These are phyloP conservation scores for Tiaroga cobitis DNA, from an alignment of 2,797 vertebrate species.

Conservation along the genomic window DNA sequence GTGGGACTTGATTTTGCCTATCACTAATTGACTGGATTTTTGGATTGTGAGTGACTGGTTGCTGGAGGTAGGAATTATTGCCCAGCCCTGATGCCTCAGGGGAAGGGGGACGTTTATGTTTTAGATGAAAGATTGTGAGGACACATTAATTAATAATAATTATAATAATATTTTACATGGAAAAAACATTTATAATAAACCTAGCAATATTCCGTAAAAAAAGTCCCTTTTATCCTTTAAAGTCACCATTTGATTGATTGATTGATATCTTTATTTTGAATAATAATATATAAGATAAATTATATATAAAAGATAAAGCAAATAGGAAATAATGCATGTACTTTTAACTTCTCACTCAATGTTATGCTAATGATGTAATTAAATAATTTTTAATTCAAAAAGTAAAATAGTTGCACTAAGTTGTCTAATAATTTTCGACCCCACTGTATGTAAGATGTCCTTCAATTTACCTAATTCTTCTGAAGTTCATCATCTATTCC, in stretches of 20 bases:
- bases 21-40: neutral
- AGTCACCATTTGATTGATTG: neutral
- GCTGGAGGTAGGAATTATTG: neutral
- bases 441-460: constrained; percentile 6
- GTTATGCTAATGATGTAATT: neutral
- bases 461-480: constrained; percentile 33
- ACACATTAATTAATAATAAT: neutral
- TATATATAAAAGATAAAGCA: neutral
- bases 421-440: neutral
- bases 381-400: neutral
- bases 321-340: neutral
- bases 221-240: neutral
- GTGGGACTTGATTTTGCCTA: no score
- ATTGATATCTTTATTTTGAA: no score
- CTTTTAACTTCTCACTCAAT: neutral
- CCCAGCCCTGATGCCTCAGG: no score
- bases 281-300: no score
- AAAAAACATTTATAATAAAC: neutral
- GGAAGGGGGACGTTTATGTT: neutral
- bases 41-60: neutral
- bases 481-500: constrained; percentile 35
- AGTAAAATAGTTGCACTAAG: neutral
- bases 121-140: neutral
- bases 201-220: neutral
- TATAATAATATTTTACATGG: neutral